Percentiles rank a stretch among this genome's conserved stretches.
These are phyloP conservation scores for Pempheris klunzingeri DNA, from an alignment of 2,797 vertebrate species.

Conservation along the genomic window DNA sequence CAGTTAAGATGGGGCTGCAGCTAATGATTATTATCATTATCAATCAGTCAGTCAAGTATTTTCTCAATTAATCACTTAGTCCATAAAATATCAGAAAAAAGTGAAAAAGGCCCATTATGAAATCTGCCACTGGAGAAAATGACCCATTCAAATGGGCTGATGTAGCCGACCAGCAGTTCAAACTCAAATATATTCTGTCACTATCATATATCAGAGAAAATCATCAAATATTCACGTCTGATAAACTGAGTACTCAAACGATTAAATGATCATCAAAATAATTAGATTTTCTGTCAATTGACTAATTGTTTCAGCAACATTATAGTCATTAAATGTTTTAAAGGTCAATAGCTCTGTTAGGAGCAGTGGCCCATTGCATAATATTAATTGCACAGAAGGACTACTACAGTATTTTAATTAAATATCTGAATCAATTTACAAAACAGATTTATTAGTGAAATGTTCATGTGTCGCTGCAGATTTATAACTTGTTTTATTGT, in stretches of 20 bases:
- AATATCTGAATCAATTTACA: not conserved
- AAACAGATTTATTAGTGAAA: constrained; percentile 13
- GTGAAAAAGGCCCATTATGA: not conserved
- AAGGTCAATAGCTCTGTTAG: not conserved
- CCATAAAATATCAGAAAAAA: not conserved
- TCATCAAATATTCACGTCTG: not conserved
- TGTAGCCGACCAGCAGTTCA: not conserved
- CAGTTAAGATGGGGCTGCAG: not conserved
- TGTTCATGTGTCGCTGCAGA: not conserved
- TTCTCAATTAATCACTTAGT: not conserved
- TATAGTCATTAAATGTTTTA: not conserved
- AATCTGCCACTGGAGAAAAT: not conserved
- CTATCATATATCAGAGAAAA: not conserved
- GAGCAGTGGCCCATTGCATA: not conserved
- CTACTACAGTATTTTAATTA: not conserved
- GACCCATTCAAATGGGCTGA: not conserved
- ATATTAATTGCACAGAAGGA: not conserved
- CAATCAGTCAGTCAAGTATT: not conserved
- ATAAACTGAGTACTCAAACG: not conserved
- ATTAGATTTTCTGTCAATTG: not conserved
- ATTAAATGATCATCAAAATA: not conserved
- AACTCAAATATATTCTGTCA: not conserved
- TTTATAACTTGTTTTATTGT: constrained; percentile 14
- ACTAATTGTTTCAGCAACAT: not conserved
- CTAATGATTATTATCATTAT: not conserved